phyloP scores from a whole-genome alignment of 1,140 invertebrate genomes.

The Panagrolaimus sp. region DNA sequence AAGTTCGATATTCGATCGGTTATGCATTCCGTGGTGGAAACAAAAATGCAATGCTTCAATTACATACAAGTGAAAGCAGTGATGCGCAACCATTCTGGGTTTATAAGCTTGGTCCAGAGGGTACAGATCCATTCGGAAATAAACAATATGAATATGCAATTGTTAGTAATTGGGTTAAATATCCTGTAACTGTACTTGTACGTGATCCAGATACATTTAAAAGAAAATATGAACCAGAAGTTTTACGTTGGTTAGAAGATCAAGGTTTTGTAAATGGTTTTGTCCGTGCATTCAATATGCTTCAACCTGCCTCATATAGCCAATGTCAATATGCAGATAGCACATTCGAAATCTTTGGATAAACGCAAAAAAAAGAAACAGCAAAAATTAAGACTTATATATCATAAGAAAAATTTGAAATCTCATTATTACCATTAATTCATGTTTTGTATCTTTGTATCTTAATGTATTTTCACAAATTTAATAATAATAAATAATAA shows the following conservation, averaged over 20 bases:
- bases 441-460: too few species aligned
- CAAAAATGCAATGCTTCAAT: conserved; percentile 58
- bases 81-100: conserved; percentile 59
- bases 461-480: too few species aligned
- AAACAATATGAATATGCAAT: conserved; percentile 58
- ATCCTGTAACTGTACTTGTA: conserved; percentile 56
- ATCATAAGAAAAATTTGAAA: too few species aligned
- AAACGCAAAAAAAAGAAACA: conserved; percentile 18
- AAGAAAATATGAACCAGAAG: conserved; percentile 54
- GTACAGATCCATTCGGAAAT: conserved; percentile 57
- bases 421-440: too few species aligned
- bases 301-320: conserved; percentile 52
- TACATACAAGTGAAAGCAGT: conserved; percentile 53
- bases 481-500: too few species aligned
- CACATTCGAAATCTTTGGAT: conserved; percentile 57
- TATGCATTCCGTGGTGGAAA: conserved; percentile 59
- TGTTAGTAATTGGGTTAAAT: conserved; percentile 50
- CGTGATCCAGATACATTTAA: conserved; percentile 58
- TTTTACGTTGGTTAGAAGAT: conserved; percentile 56
- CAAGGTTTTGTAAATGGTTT: conserved; percentile 58
- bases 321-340: conserved; percentile 57
- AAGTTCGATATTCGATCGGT: conserved; percentile 55
- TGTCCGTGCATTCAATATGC: conserved; percentile 56
- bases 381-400: too few species aligned
- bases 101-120: conserved; percentile 58